phyloP scores from a whole-genome alignment of 2,888 invertebrate genomes.

The Callyntrura guangdongensis region DNA sequence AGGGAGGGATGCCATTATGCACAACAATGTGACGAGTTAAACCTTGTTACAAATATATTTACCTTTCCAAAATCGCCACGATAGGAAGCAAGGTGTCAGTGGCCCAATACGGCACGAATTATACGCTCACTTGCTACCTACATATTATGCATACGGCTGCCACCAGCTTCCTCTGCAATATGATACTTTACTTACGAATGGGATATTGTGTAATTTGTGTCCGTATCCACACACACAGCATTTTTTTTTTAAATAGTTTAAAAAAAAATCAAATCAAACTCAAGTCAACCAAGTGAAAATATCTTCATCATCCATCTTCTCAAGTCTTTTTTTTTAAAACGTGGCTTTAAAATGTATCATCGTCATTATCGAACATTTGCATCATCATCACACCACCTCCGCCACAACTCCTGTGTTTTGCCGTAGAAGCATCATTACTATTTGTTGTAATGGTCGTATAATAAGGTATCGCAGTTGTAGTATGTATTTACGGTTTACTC shows the following conservation, averaged over 20 bases:
- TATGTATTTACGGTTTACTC: neutral
- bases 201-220: neutral
- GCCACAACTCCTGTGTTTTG: neutral
- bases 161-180: neutral
- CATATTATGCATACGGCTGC: neutral
- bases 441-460: neutral
- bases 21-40: neutral
- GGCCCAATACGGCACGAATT: constrained; percentile 3
- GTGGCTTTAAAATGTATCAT: constrained; percentile 43
- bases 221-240: neutral
- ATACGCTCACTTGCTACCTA: neutral
- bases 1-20: constrained; percentile 31
- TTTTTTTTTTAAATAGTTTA: too few relatives aligned
- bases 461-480: neutral
- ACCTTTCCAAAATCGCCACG: neutral
- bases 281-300: constrained; percentile 78
- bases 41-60: neutral
- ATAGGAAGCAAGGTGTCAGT: constrained; percentile 20
- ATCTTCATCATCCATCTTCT: constrained; percentile 66
- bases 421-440: neutral
- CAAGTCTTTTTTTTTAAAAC: constrained; percentile 34
- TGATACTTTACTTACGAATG: neutral
- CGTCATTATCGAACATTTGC: constrained; percentile 32
- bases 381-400: constrained; percentile 1
- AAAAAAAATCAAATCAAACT: constrained; percentile 68